Evolutionary conservation across 1,140 invertebrate genomes (phyloP), one percentile per base, ranked within the genome.

Genomic region (Drosophila guanche): DNA sequence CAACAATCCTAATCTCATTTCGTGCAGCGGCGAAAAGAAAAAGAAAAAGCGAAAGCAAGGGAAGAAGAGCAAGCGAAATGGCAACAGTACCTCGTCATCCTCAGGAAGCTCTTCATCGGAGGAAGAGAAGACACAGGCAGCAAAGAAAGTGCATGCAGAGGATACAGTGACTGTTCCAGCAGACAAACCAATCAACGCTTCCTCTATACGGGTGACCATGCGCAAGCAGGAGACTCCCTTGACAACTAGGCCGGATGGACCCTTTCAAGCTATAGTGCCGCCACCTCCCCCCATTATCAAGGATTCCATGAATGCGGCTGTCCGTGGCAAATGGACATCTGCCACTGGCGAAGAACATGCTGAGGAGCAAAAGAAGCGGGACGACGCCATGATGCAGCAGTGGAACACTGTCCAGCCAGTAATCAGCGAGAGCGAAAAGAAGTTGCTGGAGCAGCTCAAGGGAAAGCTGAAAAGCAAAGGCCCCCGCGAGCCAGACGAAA

Each of bases 191-290:
- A 10, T 27, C 92, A 93, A 59, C 90, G 93, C 93, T 1, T 92
- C 93, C 42, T 95, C 94, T 48, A 95, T 95, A 75, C 92, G 94
- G 2, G 94, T 95, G 0, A 92, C 94, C 1, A 95, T 95, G 95
- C 92, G 95, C 22, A 95, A 95, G 61, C 94, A 94, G 56, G 92
- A 92, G 5, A 60, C 92, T 90, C 76, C 45, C 4, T 4, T 42
- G 23, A 10, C 22, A 4, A 10, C 22, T 0, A 75, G 67, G 40
- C 25, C 16, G 1, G 62, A 68, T 42, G 42, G 50, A 10, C 57
- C 41, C 27, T 37, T 43, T 4, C 61, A 75, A 10, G 42, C 71
- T 1, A 47, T 58, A n/a, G 81, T 61, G 6, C 61, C 83, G 12
- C 74, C 81, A 20, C 81, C 81, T 5, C 78, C 81, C 12, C 83